These are phyloP conservation scores for Tuta absoluta DNA, from an alignment of 2,888 invertebrate species.

Conservation along the genomic window DNA sequence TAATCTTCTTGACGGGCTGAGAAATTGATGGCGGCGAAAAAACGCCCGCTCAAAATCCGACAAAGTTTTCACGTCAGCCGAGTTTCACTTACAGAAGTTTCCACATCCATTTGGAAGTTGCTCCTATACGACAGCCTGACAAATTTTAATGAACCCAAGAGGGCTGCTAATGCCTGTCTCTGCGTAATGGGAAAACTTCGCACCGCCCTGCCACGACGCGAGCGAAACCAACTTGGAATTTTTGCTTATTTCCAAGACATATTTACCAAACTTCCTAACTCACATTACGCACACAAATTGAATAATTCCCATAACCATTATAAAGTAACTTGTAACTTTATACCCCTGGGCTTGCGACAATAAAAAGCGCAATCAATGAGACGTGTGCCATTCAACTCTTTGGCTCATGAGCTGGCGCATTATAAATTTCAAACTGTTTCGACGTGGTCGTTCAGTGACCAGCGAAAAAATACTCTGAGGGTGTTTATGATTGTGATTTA, in stretches of 20 bases:
- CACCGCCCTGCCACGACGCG: constrained; percentile 39
- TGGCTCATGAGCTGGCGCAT: constrained; percentile 36
- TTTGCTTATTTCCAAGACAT: constrained; percentile 57
- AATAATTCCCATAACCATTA: constrained; percentile 31
- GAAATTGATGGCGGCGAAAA: constrained; percentile 79
- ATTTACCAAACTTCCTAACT: constrained; percentile 49
- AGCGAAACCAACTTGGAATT: constrained; percentile 42
- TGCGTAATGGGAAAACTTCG: constrained; percentile 78
- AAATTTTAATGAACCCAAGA: constrained; percentile 81
- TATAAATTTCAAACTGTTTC: constrained; percentile 63
- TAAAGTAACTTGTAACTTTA: constrained; percentile 51
- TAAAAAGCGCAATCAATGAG: constrained; percentile 73
- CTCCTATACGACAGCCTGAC: constrained; percentile 77
- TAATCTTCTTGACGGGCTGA: constrained; percentile 80
- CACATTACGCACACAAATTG: constrained; percentile 45
- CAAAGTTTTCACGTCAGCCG: constrained; percentile 78
- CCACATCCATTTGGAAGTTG: constrained; percentile 79
- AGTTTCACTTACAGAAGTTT: constrained; percentile 80
- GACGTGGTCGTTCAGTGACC: constrained; percentile 65
- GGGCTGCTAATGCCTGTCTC: constrained; percentile 77
- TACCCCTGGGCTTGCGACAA: constrained; percentile 60
- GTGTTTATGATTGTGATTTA: constrained; percentile 74
- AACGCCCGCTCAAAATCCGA: constrained; percentile 68
- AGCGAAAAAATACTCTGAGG: constrained; percentile 73
- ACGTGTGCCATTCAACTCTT: constrained; percentile 75